Percentiles rank a stretch among this genome's conserved stretches.
These are phyloP conservation scores for Zeuzera pyrina DNA, from an alignment of 2,888 invertebrate genomes.

Conservation along the genomic window DNA sequence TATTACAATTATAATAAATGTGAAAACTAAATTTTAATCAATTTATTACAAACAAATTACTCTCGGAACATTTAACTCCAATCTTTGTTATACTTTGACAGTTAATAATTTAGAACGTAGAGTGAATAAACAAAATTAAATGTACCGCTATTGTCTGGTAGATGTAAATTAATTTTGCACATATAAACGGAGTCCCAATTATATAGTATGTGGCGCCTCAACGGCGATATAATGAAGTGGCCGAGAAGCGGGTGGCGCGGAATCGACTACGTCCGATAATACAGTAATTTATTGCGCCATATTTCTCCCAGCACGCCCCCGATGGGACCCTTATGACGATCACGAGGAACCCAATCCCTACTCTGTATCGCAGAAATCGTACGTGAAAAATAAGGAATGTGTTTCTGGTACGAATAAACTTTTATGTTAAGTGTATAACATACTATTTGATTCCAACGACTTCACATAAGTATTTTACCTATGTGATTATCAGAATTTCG, in stretches of 20 bases:
- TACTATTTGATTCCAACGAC: no score
- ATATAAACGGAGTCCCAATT: conserved; percentile 9
- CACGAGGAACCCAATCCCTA: conserved; percentile 13
- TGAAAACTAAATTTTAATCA: background rate
- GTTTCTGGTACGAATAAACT: no score
- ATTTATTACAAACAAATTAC: background rate
- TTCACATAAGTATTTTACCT: no score
- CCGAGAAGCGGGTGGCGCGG: conserved; percentile 17
- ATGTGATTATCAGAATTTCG: no score
- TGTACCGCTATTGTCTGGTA: background rate
- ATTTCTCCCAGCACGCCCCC: conserved; percentile 36
- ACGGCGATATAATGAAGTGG: conserved; percentile 19
- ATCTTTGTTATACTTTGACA: background rate
- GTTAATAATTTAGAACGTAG: background rate
- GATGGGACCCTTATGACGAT: conserved; percentile 36
- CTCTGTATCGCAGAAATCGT: conserved; percentile 3
- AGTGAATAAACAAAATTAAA: no score
- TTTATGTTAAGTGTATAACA: no score
- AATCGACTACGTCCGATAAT: conserved; percentile 40
- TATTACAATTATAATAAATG: background rate
- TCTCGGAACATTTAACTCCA: background rate
- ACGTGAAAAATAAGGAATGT: conserved; percentile 3
- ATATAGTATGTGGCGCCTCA: conserved; percentile 16
- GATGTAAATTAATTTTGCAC: background rate
- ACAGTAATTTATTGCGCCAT: conserved; percentile 47